These are phyloP conservation scores for Eucriotettix oculatus DNA, from an alignment of 2,888 invertebrate genomes.

Conservation along the genomic window DNA sequence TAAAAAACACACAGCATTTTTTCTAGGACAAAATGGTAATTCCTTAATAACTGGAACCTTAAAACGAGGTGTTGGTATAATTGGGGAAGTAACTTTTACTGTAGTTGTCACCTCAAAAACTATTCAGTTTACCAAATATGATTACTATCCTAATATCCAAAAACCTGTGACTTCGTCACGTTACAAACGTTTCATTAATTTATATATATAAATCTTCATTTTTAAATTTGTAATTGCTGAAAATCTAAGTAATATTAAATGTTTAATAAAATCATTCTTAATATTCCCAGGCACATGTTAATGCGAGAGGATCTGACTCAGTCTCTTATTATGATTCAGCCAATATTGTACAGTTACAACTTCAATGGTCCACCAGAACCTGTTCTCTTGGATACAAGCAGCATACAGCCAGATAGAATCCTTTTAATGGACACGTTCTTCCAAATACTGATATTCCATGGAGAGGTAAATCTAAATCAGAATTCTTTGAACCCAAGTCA, in stretches of 20 bases:
- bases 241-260: not conserved
- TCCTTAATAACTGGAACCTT: too few relatives aligned
- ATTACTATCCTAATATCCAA: too few relatives aligned
- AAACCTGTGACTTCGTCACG: too few relatives aligned
- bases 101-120: too few relatives aligned
- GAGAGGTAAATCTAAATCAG: slow-evolving; percentile 51
- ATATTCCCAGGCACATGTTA: slow-evolving; percentile 67
- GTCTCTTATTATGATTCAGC: slow-evolving; percentile 98
- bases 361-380: slow-evolving; percentile 97
- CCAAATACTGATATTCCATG: slow-evolving; percentile 98
- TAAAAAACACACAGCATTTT: too few relatives aligned
- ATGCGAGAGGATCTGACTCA: slow-evolving; percentile 95
- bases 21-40: too few relatives aligned
- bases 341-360: slow-evolving; percentile 94
- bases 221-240: too few relatives aligned
- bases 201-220: too few relatives aligned
- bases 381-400: slow-evolving; percentile 90
- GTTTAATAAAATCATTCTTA: not conserved
- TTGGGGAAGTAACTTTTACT: too few relatives aligned
- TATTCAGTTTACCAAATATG: too few relatives aligned
- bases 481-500: not conserved
- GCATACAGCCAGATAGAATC: slow-evolving; percentile 93
- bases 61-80: too few relatives aligned
- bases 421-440: slow-evolving; percentile 99
- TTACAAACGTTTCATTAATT: too few relatives aligned